Conservation (phyloP, 2,888 invertebrate species). For the Scaptomyza parva region DNA sequence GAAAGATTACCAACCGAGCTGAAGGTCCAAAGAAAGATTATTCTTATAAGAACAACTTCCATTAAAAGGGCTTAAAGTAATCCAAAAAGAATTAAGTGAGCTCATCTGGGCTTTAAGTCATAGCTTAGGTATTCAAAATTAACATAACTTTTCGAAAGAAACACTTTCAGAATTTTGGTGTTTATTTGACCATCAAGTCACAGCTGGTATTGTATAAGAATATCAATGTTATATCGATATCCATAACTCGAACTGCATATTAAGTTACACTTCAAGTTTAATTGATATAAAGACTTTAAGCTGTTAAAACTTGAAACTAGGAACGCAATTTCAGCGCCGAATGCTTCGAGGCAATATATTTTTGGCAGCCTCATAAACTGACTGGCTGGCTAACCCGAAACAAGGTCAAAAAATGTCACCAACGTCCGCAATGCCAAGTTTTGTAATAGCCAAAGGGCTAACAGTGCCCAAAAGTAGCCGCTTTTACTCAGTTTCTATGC, state of each 20-base stretch:
- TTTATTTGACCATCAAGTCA: not conserved
- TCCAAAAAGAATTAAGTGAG: slow-evolving; percentile 1
- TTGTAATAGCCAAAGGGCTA: slow-evolving; percentile 42
- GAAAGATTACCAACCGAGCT: slow-evolving; percentile 17
- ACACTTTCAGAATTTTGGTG: not conserved
- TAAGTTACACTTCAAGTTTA: slow-evolving; percentile 11
- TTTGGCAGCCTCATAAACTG: slow-evolving; percentile 54
- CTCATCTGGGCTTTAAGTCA: not conserved
- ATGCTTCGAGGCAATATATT: slow-evolving; percentile 8
- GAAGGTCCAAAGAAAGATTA: slow-evolving; percentile 23
- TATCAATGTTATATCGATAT: slow-evolving; percentile 1
- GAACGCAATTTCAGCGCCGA: slow-evolving; percentile 42
- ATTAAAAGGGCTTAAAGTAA: slow-evolving; percentile 13
- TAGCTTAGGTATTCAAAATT: slow-evolving; percentile 5
- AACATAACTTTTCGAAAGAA: slow-evolving; percentile 9
- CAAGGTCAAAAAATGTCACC: slow-evolving; percentile 52
- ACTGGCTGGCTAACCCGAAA: slow-evolving; percentile 34
- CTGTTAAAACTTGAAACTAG: slow-evolving; percentile 23
- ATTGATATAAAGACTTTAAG: slow-evolving; percentile 12
- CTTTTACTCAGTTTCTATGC: slow-evolving; percentile 23
- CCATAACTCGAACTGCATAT: slow-evolving; percentile 7
- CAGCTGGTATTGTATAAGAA: too few relatives aligned
- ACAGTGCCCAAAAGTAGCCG: not conserved
- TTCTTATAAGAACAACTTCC: slow-evolving; percentile 8
- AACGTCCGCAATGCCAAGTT: slow-evolving; percentile 29